These are phyloP conservation scores for Gari tellinella DNA, from an alignment of 2,888 invertebrate species.

Conservation along the genomic window DNA sequence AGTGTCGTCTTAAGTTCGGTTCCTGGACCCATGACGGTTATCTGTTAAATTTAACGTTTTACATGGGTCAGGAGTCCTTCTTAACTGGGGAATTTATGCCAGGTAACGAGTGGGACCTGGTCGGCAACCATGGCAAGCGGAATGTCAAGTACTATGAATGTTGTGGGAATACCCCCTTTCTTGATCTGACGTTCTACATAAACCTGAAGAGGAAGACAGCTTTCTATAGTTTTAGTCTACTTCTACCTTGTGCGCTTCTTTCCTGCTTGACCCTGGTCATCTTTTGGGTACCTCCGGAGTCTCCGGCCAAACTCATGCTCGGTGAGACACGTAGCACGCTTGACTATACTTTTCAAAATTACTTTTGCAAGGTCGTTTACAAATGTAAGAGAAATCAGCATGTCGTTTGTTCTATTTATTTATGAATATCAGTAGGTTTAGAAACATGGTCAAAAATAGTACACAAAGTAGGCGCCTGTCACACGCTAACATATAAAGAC, in stretches of 20 bases:
- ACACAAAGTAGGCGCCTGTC: too few relatives aligned
- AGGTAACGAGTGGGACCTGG: slow-evolving; percentile 83
- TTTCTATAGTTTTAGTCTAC: slow-evolving; percentile 83
- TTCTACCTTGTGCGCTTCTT: slow-evolving; percentile 84
- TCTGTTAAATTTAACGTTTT: slow-evolving; percentile 77
- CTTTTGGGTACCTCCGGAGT: slow-evolving; percentile 85
- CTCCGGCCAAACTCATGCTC: slow-evolving; percentile 84
- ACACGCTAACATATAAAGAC: too few relatives aligned
- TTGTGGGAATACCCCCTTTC: slow-evolving; percentile 81
- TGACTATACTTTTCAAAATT: not conserved
- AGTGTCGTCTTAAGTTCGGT: slow-evolving; percentile 83
- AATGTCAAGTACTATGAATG: slow-evolving; percentile 81
- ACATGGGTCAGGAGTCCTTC: slow-evolving; percentile 65
- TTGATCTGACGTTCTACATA: slow-evolving; percentile 82
- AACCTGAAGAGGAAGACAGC: slow-evolving; percentile 76
- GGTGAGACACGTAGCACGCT: slow-evolving; percentile 72
- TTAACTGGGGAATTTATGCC: slow-evolving; percentile 78
- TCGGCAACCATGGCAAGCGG: slow-evolving; percentile 77
- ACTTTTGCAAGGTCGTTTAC: not conserved
- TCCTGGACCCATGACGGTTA: slow-evolving; percentile 84
- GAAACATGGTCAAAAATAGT: too few relatives aligned
- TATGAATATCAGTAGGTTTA: too few relatives aligned
- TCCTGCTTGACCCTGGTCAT: slow-evolving; percentile 83
- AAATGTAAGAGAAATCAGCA: too few relatives aligned
- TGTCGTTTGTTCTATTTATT: too few relatives aligned